Percentiles rank a stretch among this genome's conserved stretches.
Conservation (phyloP, 92 coral and sea anemone genomes). For the Palythoa grandis region DNA sequence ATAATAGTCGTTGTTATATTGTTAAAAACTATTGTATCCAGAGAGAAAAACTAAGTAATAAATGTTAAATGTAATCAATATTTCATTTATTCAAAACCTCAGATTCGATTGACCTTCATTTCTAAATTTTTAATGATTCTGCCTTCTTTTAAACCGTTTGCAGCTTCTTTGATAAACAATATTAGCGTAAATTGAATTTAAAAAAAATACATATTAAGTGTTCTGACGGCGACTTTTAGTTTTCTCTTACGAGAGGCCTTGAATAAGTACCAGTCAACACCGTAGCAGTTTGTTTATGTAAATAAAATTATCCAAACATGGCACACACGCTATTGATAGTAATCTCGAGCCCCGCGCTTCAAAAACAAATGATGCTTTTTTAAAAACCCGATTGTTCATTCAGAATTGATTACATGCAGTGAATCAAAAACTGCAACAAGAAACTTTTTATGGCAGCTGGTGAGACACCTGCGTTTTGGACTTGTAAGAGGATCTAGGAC, state of each 20-base stretch:
- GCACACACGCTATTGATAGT: neutral
- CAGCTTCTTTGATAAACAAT: neutral
- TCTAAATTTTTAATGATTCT: neutral
- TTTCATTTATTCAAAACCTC: conserved; percentile 2
- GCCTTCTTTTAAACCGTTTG: neutral
- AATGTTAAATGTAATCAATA: conserved; percentile 19
- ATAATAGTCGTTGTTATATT: neutral
- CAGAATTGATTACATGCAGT: too few species aligned
- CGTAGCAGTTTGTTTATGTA: neutral
- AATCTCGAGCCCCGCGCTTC: neutral
- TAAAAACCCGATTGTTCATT: too few species aligned
- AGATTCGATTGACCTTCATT: neutral
- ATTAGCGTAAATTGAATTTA: neutral
- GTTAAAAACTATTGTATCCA: neutral
- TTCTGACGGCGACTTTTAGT: neutral
- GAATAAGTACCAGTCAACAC: neutral
- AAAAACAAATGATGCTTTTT: neutral
- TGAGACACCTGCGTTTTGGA: too few species aligned
- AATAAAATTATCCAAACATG: neutral
- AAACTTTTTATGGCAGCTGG: too few species aligned
- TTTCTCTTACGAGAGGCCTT: neutral
- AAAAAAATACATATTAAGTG: neutral
- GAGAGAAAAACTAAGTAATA: neutral
- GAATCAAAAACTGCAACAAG: too few species aligned
- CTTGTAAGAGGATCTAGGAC: too few species aligned